Evolutionary conservation across 2,113 vertebrate species (phyloP), one percentile per base, ranked within the genome.

Genomic region (Mobula hypostoma): DNA sequence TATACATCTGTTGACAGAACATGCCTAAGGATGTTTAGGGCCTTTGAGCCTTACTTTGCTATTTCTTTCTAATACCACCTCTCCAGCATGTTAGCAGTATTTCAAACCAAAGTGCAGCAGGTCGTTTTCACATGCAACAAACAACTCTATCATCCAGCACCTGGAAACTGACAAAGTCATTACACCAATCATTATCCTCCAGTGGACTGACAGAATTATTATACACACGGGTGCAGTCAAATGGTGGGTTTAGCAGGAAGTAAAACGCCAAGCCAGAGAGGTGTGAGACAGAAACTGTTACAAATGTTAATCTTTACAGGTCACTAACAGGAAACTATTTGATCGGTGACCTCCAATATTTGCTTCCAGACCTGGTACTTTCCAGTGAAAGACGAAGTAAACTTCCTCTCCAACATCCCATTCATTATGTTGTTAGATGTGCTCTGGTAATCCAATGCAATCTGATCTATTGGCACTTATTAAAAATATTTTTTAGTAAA

Each of bases 121-220:
- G 70, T 93, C 91, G 76, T 40, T 93, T 93, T 93, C 68, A 93
- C 19, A 5, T 76, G 36, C 40, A 93, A 76, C 70, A 93, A 74
- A 93, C 24, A 56, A 15, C 70, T 76, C 91, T 12, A 56, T 74
- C 36, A 76, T 40, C 66, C 36, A 74, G 70, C 91, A 93, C 70
- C 91, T 93, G 91, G 91, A 72, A 93, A 24, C 70, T 76, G 91
- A 93, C 91, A 93, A 93, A 93, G 7, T 74, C 70, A 93, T 93
- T 93, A 93, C 11, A 56, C 91, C 70, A 93, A 74, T 93, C 40
- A 72, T 74, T 27, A 40, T 48, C 91, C 91, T 74, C 91, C 70
- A 48, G 68, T 76, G 36, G 56, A 56, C 68, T 93, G 91, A 93
- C 70, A 56, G 91, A 74, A 72, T 93, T 56, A 93, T 93, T 93